Evolutionary conservation across 1,140 invertebrate genomes (phyloP), one percentile per base, ranked within the genome.

Genomic region (Hormaphis cornu): DNA sequence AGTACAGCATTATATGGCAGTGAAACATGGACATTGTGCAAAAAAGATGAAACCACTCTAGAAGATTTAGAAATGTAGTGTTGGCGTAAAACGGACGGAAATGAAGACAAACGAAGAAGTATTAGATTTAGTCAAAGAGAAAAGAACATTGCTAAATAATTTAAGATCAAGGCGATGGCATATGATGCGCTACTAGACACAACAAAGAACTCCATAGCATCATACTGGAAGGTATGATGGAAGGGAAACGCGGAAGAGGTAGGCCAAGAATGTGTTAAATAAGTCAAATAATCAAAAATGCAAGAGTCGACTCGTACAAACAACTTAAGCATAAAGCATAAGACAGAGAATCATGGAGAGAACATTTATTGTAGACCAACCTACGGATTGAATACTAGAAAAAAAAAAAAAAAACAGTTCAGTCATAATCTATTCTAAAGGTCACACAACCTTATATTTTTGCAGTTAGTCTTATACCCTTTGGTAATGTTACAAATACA

Each of bases 61-160:
- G 71, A 73, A 33, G 73, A 72, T 20, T 73, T 75, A 42, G 73
- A 74, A 24, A 73, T 73, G 73, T 75, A 72, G 71, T 73, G 72
- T 28, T 75, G 73, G 58, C 52, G 72, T 71, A 16, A 28, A 22
- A 5, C 71, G 70, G 70, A 71, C 54, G 3, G 72, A 48, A 1
- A 42, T 20, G 8, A 53, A 54, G 10, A 71, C 30, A 71, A 72
- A 46, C 37, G 37, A 66, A 42, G 37, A 66, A 66, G 3, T 44
- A 18, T 44, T 44, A 44, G n/a, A 7, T 18, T 44, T 44, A 44
- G 40, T 44, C 40, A 44, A 44, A 44, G 42, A 44, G 42, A 44
- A 44, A 8, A 44, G 42, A 44, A 44, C 42, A 14, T 44, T 44
- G 42, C 42, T 44, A 18, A 44, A 14, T 44, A 44, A 44, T 44